Evolutionary conservation across 2,888 invertebrate species (phyloP).

Genomic region (Poecilus cupreus): DNA sequence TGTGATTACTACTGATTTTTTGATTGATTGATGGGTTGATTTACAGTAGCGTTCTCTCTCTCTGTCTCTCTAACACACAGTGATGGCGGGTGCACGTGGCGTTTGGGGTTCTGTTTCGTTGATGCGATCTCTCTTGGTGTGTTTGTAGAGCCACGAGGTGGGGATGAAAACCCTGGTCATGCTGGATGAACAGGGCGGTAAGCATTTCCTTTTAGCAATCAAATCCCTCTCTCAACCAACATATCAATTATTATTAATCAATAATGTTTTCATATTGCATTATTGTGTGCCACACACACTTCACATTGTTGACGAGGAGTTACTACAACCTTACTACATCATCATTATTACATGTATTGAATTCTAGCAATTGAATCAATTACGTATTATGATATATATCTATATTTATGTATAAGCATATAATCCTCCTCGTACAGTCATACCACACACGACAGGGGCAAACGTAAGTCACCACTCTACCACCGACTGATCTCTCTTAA

Average conservation of each 20-base stretch:
- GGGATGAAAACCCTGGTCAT: slow-evolving; percentile 99
- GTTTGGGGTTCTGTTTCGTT: slow-evolving; percentile 57
- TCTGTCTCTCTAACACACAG: slow-evolving; percentile 57
- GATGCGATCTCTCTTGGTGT: slow-evolving; percentile 67
- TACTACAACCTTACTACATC: slow-evolving; percentile 33
- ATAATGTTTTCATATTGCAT: slow-evolving; percentile 51
- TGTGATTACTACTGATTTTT: slow-evolving; percentile 38
- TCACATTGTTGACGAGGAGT: slow-evolving; percentile 53
- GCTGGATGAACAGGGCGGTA: slow-evolving; percentile 99
- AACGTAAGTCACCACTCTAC: slow-evolving; percentile 57
- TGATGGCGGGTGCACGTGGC: slow-evolving; percentile 54
- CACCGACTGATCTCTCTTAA: slow-evolving; percentile 35
- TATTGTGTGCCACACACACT: slow-evolving; percentile 55
- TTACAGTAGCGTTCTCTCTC: slow-evolving; percentile 56
- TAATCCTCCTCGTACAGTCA: slow-evolving; percentile 55
- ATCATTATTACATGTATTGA: slow-evolving; percentile 18
- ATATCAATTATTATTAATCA: slow-evolving; percentile 48
- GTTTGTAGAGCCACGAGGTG: slow-evolving; percentile 99
- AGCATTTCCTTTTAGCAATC: slow-evolving; percentile 77
- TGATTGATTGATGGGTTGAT: slow-evolving; percentile 50
- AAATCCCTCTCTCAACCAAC: slow-evolving; percentile 46
- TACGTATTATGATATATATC: slow-evolving; percentile 42
- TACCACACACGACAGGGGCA: slow-evolving; percentile 58
- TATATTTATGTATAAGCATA: slow-evolving; percentile 49
- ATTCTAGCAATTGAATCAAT: slow-evolving; percentile 34